These are phyloP conservation scores for Eumerus sabulonum DNA, from an alignment of 2,888 invertebrate genomes.

Conservation along the genomic window DNA sequence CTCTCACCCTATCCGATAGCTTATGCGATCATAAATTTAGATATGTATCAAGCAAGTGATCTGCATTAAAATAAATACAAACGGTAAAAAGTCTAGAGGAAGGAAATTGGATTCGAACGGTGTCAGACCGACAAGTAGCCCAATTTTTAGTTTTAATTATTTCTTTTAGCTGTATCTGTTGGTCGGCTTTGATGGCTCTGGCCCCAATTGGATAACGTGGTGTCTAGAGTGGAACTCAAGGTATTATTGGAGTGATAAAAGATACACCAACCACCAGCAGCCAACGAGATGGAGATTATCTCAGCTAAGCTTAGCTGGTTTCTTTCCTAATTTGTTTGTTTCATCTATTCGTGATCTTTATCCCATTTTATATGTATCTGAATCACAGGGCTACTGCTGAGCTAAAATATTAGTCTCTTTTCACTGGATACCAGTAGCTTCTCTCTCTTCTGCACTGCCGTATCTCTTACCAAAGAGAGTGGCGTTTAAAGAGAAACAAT, in stretches of 20 bases:
- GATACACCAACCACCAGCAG: slow-evolving; percentile 31
- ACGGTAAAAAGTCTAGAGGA: slow-evolving; percentile 31
- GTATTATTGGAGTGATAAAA: slow-evolving; percentile 28
- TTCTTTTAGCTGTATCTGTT: slow-evolving; percentile 13
- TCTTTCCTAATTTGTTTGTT: neutral
- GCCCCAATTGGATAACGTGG: neutral
- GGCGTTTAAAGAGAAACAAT: slow-evolving; percentile 8
- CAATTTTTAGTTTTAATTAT: slow-evolving; percentile 26
- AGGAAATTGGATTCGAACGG: slow-evolving; percentile 18
- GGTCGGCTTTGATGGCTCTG: neutral
- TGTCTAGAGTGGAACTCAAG: neutral
- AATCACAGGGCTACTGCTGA: slow-evolving; percentile 7
- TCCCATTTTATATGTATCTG: neutral
- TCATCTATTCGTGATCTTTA: slow-evolving; percentile 9
- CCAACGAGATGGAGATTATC: slow-evolving; percentile 16
- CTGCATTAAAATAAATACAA: slow-evolving; percentile 48
- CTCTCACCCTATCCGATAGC: neutral
- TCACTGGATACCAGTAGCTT: neutral
- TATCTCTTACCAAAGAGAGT: slow-evolving; percentile 53
- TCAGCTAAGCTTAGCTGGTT: neutral
- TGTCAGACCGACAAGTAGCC: slow-evolving; percentile 38
- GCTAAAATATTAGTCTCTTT: slow-evolving; percentile 33
- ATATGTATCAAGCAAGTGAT: slow-evolving; percentile 15
- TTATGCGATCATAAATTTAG: slow-evolving; percentile 24
- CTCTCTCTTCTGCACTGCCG: slow-evolving; percentile 9